Percentiles rank a stretch among this genome's conserved stretches.
phyloP scores from a whole-genome alignment of 2,113 vertebrate genomes.

The Numenius arquata region DNA sequence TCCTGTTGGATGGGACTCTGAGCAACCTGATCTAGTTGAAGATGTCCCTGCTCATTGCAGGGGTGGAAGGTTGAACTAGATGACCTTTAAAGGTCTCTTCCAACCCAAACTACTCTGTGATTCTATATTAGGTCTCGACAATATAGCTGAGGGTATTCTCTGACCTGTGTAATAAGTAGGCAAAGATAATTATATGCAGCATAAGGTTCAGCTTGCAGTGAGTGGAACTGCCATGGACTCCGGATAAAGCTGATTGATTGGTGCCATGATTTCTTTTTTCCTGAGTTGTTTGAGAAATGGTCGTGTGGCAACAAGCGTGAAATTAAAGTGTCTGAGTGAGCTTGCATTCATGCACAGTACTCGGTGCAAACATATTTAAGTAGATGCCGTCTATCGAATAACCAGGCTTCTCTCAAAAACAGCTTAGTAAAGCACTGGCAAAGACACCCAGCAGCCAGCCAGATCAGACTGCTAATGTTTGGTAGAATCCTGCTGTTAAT shows the following conservation, averaged over 20 bases:
- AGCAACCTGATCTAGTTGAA: background rate
- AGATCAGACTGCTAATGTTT: background rate
- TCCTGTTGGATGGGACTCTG: background rate
- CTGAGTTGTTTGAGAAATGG: background rate
- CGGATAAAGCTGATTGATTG: background rate
- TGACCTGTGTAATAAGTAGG: background rate
- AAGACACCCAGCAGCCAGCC: background rate
- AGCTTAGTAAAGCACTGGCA: background rate
- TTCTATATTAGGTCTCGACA: background rate
- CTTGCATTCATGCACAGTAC: background rate
- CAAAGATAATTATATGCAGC: background rate
- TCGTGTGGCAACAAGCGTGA: background rate
- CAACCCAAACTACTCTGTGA: background rate
- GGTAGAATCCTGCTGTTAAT: background rate
- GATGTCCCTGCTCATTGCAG: background rate
- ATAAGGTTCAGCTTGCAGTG: background rate
- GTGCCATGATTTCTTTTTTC: background rate
- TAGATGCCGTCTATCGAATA: background rate
- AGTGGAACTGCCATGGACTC: background rate
- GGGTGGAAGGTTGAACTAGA: background rate
- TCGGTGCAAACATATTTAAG: background rate
- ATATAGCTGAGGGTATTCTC: background rate
- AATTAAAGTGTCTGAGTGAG: slow-evolving; percentile 11
- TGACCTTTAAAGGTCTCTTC: background rate
- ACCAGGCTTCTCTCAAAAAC: background rate